Base-by-base conservation (phyloP, 2,113 vertebrate genomes). In the Rhynchopsitta pachyrhyncha region DNA sequence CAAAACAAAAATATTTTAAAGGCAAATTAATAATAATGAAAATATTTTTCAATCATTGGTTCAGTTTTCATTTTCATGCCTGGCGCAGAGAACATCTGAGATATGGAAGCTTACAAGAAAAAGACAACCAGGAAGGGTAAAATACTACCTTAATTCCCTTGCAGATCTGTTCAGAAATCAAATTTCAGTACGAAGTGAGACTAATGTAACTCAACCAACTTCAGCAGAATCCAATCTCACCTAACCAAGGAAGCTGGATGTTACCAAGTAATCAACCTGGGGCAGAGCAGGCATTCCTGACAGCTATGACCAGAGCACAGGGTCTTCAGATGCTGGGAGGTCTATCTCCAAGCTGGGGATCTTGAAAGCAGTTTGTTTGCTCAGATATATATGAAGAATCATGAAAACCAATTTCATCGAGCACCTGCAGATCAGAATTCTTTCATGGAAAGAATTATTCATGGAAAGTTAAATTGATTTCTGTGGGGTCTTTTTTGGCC, bases 241-340 rank as follows among this genome's bases (percentile, higher is more conserved):
- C 57, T 62, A 29, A 44, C 10, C 17, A 42, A 57, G 29, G 46
- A 79, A 79, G 55, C 0, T 57, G 60, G 16, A 66, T 47, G 8
- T 9, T 28, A n/a, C 5, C 16, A 52, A 71, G 5, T 10, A 28
- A 55, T 31, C 33, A 79, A 1, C 14, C 19, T 16, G 33, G 13
- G 31, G 28, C 75, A 82, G 69, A 47, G 28, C 75, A 78, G 75
- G 33, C 7, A 27, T 4, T 42, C 62, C 44, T n/a, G 64, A 50
- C 5, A 79, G 10, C 3, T 39, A 27, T 2, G 4, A 18, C 20
- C 22, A 27, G 27, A 20, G 6, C 15, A 19, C 1, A 29, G 4
- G 13, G 22, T 33, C 57, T 73, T 24, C 11, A 31, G n/a, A 25
- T n/a, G 37, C 46, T 84, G 25, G 17, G 9, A 67, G n/a, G 2